Evolutionary conservation across 2,113 vertebrate species (phyloP).

Genomic region (Campylomormyrus numenius): DNA sequence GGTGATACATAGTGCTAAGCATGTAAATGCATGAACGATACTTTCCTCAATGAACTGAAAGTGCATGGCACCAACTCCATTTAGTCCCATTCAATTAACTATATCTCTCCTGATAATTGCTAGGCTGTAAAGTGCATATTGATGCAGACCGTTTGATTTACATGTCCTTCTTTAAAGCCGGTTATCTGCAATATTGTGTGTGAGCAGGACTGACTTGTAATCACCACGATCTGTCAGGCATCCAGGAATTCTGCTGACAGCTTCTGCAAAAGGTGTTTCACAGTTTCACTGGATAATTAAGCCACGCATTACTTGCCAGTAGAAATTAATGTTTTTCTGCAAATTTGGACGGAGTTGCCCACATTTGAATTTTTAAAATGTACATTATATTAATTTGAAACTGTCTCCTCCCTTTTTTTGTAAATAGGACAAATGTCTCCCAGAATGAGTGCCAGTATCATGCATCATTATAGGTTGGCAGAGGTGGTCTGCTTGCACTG

Average conservation of each 20-base stretch:
- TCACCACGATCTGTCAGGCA: background rate
- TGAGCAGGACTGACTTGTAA: background rate
- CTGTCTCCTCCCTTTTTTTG: background rate
- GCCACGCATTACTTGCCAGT: background rate
- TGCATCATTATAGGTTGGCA: background rate
- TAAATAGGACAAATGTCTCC: background rate
- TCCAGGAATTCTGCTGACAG: background rate
- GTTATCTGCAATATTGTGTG: background rate
- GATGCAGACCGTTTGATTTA: background rate
- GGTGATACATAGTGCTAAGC: background rate
- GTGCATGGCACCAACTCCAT: background rate
- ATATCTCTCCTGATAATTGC: background rate
- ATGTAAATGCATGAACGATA: background rate
- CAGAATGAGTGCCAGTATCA: background rate
- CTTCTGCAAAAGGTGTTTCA: background rate
- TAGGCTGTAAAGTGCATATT: background rate
- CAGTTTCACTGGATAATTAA: background rate
- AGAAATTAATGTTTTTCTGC: background rate
- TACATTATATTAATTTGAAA: conserved; percentile 5
- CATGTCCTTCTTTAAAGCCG: background rate
- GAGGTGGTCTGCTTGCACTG: background rate
- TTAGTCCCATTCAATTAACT: background rate
- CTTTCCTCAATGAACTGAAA: background rate
- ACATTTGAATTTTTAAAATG: background rate
- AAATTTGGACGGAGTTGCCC: background rate